Evolutionary conservation across 2,113 vertebrate genomes (phyloP).

Genomic region (Panthera uncia): DNA sequence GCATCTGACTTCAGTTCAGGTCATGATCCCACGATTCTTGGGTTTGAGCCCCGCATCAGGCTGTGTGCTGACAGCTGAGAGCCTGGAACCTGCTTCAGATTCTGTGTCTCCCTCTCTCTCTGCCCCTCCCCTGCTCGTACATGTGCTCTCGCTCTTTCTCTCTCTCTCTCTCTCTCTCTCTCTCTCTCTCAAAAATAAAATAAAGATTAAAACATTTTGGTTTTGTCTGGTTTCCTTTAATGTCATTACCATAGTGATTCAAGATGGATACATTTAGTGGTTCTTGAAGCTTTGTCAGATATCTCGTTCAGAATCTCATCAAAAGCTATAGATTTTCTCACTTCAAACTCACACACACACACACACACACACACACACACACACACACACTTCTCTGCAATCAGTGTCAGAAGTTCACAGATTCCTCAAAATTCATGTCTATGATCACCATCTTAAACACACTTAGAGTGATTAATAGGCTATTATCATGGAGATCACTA

Average conservation of each 20-base stretch:
- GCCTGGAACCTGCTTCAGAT: no score
- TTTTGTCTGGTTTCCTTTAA: neutral
- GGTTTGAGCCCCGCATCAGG: no score
- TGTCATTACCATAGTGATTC: neutral
- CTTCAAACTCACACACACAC: neutral
- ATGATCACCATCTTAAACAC: neutral
- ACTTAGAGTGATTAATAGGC: neutral
- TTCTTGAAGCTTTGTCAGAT: neutral
- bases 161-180: no score
- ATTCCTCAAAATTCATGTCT: neutral
- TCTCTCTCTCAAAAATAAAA: no score
- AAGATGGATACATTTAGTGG: neutral
- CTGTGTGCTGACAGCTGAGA: no score
- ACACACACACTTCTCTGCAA: neutral
- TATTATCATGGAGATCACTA: neutral
- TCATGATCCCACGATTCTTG: no score
- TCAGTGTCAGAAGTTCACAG: neutral
- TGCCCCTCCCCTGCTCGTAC: no score
- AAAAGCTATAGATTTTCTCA: neutral
- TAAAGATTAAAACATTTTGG: neutral
- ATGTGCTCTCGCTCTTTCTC: no score
- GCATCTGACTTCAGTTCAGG: no score
- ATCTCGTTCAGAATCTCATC: neutral
- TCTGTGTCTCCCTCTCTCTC: no score
- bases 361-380: no score